These are phyloP conservation scores for Aix galericulata DNA, from an alignment of 2,113 vertebrate species.

Conservation along the genomic window DNA sequence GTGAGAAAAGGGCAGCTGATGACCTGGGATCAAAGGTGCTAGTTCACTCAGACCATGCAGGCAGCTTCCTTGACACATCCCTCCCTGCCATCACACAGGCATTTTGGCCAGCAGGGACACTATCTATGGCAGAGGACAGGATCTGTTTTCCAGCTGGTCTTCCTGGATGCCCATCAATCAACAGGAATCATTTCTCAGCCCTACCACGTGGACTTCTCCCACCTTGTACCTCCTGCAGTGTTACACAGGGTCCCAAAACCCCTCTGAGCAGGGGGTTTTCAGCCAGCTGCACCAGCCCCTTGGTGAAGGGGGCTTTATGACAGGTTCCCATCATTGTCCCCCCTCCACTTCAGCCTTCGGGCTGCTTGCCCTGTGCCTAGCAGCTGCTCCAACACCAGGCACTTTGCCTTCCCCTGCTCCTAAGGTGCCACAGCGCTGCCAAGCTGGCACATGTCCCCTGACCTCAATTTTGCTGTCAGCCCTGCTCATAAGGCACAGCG, in stretches of 20 bases:
- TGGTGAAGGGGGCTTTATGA: neutral
- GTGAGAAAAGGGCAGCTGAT: neutral
- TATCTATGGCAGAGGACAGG: neutral
- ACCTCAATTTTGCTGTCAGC: neutral
- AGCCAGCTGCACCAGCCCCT: neutral
- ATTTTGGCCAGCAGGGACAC: neutral
- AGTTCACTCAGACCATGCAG: neutral
- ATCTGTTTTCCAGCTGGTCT: neutral
- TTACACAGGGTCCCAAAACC: neutral
- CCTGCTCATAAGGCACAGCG: neutral
- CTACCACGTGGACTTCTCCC: neutral
- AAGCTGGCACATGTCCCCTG: neutral
- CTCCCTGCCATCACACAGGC: neutral
- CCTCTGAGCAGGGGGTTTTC: fast-evolving
- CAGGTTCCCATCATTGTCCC: neutral
- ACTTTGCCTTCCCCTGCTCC: neutral
- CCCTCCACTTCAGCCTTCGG: neutral
- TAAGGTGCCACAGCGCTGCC: neutral
- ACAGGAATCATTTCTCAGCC: neutral
- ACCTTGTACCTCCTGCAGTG: neutral
- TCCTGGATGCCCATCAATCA: neutral
- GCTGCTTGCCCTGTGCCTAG: neutral
- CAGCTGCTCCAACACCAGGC: neutral
- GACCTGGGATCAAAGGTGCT: neutral
- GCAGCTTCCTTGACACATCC: neutral